These are phyloP conservation scores for Sciurus carolinensis DNA, from an alignment of 2,797 vertebrate species.

Conservation along the genomic window DNA sequence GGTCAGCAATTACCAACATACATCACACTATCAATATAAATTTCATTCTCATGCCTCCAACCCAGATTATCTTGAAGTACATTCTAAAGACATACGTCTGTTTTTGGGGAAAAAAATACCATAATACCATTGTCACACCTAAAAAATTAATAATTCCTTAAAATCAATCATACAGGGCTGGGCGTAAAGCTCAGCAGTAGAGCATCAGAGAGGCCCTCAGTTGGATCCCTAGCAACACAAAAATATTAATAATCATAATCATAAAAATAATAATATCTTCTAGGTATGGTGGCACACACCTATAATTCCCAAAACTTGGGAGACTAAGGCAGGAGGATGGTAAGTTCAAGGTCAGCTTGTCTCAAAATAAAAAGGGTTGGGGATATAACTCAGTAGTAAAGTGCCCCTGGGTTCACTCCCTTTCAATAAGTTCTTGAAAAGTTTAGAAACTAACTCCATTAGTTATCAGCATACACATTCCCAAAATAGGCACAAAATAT, in stretches of 20 bases:
- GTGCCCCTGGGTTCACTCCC: too few species aligned
- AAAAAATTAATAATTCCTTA: conserved; percentile 47
- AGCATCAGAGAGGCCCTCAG: too few species aligned
- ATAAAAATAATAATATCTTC: too few species aligned
- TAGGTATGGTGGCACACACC: too few species aligned
- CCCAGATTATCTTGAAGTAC: conserved; percentile 16
- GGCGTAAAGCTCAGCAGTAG: too few species aligned
- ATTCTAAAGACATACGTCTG: background rate
- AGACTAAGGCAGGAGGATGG: too few species aligned
- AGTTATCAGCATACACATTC: conserved; percentile 15
- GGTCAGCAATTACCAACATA: background rate
- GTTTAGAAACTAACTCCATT: conserved; percentile 37
- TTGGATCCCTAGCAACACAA: too few species aligned
- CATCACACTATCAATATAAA: background rate
- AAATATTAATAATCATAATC: too few species aligned
- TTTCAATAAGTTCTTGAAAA: background rate
- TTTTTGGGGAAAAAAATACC: background rate
- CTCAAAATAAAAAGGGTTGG: too few species aligned
- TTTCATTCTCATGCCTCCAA: background rate
- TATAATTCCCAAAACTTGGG: too few species aligned
- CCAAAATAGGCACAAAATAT: background rate
- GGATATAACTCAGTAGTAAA: too few species aligned
- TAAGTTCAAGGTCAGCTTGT: too few species aligned
- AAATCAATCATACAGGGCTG: background rate
- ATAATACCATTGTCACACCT: background rate